These are phyloP conservation scores for Urocolius indicus DNA, from an alignment of 2,113 vertebrate genomes.

Conservation along the genomic window DNA sequence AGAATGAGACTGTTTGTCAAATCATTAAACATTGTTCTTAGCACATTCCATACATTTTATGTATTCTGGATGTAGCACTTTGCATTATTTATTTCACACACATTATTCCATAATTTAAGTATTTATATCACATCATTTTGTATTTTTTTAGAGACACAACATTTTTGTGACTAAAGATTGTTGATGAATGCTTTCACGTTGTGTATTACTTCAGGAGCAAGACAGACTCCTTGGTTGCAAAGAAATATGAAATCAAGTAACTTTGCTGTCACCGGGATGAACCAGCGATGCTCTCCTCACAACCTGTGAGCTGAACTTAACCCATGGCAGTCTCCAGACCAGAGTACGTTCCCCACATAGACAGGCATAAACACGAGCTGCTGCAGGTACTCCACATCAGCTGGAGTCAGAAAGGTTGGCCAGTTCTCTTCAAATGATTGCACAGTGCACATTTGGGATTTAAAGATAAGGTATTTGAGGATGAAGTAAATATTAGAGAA, in stretches of 20 bases:
- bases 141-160: background rate
- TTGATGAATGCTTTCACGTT: background rate
- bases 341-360: fast-evolving
- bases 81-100: background rate
- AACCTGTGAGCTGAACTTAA: background rate
- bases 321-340: background rate
- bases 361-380: background rate
- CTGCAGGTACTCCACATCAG: background rate
- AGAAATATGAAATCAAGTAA: background rate
- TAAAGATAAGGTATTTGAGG: background rate
- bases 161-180: background rate
- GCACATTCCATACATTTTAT: background rate
- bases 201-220: background rate
- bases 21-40: background rate
- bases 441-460: fast-evolving
- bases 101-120: background rate
- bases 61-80: background rate
- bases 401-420: background rate
- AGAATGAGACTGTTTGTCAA: background rate
- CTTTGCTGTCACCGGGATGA: background rate
- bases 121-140: background rate
- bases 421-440: background rate
- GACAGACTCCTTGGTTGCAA: background rate
- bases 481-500: background rate
- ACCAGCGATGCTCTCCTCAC: background rate